phyloP scores from a whole-genome alignment of 2,888 invertebrate genomes.

The Teleogryllus oceanicus region DNA sequence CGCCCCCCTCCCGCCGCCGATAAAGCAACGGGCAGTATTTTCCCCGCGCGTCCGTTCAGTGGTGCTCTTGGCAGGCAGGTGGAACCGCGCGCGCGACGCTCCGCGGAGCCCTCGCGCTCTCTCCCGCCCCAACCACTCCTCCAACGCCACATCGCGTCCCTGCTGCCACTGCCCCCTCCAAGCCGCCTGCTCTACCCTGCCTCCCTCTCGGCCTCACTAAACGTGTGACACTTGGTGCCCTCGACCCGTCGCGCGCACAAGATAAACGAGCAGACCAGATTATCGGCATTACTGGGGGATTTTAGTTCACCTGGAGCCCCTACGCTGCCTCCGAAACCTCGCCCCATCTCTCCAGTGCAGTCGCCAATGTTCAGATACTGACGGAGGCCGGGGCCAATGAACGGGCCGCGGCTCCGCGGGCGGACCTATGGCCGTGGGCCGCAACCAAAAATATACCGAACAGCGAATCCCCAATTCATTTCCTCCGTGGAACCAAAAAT shows the following conservation, averaged over 20 bases:
- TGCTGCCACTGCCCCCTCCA: background rate
- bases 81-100: background rate
- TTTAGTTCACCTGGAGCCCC: constrained; percentile 18
- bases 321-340: background rate
- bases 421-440: background rate
- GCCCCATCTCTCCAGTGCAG: constrained; percentile 7
- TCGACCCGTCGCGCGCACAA: background rate
- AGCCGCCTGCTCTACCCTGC: background rate
- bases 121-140: background rate
- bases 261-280: constrained; percentile 18
- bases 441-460: no score
- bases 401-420: background rate
- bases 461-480: no score
- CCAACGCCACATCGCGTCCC: no score
- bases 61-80: constrained; percentile 7
- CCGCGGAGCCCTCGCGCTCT: background rate
- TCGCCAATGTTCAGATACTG: background rate
- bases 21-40: background rate
- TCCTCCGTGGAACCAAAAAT: no score
- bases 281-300: constrained; percentile 7
- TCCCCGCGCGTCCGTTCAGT: background rate
- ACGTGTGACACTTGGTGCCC: constrained; percentile 18
- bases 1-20: background rate
- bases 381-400: background rate
- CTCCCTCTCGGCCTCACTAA: background rate